Conservation (phyloP, 2,113 vertebrate species). For the Azemiops feae region DNA sequence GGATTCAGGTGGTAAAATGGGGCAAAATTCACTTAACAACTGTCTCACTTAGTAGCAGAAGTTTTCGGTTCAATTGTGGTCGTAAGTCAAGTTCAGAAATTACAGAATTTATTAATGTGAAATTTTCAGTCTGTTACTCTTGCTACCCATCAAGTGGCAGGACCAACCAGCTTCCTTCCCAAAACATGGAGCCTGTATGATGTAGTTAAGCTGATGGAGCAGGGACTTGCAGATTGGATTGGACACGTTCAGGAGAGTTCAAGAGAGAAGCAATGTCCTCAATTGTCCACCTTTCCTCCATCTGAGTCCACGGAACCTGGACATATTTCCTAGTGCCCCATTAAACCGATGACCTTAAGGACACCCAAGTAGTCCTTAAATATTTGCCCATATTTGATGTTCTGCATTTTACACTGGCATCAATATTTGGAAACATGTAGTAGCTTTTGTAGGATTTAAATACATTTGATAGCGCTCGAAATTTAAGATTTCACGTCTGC, state of each 20-base stretch:
- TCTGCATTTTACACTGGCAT: neutral
- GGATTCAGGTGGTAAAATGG: too few relatives aligned
- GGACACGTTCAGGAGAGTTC: neutral
- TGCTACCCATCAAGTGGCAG: neutral
- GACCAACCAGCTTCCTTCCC: neutral
- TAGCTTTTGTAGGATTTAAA: neutral
- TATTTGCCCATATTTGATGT: neutral
- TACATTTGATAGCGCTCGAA: neutral
- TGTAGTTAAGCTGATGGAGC: neutral
- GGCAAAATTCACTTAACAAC: too few relatives aligned
- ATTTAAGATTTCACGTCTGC: neutral
- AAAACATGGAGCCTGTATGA: neutral
- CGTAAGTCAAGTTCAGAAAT: neutral
- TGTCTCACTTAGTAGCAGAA: too few relatives aligned
- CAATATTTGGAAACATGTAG: neutral
- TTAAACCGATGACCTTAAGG: neutral
- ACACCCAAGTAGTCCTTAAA: neutral
- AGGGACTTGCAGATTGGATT: neutral
- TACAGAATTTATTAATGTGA: neutral
- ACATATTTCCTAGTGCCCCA: neutral
- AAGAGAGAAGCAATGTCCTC: neutral
- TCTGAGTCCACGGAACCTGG: neutral
- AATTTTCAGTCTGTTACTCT: neutral
- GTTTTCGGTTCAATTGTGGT: too few relatives aligned
- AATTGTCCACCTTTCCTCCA: neutral